Conservation (phyloP, 2,113 vertebrate species). For the Euleptes europaea region DNA sequence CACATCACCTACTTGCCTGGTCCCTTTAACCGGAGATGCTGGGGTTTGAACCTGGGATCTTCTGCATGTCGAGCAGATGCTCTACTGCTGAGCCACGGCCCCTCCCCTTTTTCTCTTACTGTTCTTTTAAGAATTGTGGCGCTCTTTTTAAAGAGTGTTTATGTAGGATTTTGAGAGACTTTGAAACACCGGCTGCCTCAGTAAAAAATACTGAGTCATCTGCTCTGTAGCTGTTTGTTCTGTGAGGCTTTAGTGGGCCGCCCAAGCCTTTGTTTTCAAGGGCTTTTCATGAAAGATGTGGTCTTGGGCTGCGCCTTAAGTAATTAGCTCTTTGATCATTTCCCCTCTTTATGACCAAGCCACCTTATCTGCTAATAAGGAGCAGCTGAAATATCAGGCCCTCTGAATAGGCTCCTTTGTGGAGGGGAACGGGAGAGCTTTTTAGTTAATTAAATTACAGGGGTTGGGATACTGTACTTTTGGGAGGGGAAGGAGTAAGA, state of each 20-base stretch:
- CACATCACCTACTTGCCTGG: no score
- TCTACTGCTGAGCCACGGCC: no score
- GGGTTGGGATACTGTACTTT: constrained; percentile 55
- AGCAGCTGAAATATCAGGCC: constrained; percentile 52
- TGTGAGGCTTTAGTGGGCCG: not conserved
- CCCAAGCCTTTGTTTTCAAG: constrained; percentile 10
- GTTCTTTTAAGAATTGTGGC: no score
- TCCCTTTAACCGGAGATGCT: no score
- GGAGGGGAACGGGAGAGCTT: constrained; percentile 51
- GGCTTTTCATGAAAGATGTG: constrained; percentile 21
- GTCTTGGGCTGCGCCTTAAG: constrained; percentile 50
- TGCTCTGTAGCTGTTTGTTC: not conserved
- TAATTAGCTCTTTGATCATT: constrained; percentile 58
- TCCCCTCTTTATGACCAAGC: constrained; percentile 31
- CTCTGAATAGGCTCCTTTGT: constrained; percentile 49
- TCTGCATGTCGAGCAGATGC: no score
- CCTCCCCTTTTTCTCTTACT: no score
- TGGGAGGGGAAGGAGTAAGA: constrained; percentile 62
- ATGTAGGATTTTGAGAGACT: not conserved
- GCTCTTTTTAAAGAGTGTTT: no score
- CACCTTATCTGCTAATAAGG: constrained; percentile 61
- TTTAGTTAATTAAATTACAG: constrained; percentile 66
- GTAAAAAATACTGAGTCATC: not conserved
- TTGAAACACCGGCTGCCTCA: not conserved
- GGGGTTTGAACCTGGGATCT: no score